Percentiles rank a stretch among this genome's conserved stretches.
Evolutionary conservation across 2,113 vertebrate genomes (phyloP).

Genomic region (Eubucco bourcierii): DNA sequence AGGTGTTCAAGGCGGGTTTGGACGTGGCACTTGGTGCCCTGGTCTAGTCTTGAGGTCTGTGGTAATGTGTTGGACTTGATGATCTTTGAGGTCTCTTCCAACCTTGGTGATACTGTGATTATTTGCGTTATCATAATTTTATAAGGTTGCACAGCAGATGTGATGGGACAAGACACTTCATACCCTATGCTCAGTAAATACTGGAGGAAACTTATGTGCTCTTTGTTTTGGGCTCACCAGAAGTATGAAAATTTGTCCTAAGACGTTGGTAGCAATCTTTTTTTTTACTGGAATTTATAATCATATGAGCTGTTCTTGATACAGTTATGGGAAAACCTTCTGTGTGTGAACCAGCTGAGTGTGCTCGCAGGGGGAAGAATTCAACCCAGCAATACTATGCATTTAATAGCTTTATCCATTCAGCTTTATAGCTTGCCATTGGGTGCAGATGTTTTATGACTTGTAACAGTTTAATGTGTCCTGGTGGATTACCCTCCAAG

Average conservation of each 20-base stretch:
- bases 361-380: slow-evolving; percentile 14
- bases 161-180: background rate
- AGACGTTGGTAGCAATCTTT: background rate
- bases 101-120: too few relatives aligned
- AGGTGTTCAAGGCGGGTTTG: too few relatives aligned
- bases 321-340: slow-evolving; percentile 22
- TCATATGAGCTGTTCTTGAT: slow-evolving; percentile 17
- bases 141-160: background rate
- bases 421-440: slow-evolving; percentile 69
- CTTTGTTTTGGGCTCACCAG: background rate
- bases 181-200: slow-evolving; percentile 15
- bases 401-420: slow-evolving; percentile 68
- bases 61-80: too few relatives aligned
- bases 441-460: slow-evolving; percentile 69
- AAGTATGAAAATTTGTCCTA: background rate
- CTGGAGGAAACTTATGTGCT: background rate
- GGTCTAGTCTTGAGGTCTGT: too few relatives aligned
- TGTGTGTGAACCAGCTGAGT: slow-evolving; percentile 36
- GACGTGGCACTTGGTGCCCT: too few relatives aligned
- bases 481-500: slow-evolving; percentile 59
- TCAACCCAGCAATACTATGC: slow-evolving; percentile 39
- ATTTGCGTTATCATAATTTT: slow-evolving; percentile 3
- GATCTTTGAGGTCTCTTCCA: too few relatives aligned
- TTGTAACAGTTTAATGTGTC: slow-evolving; percentile 71
- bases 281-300: slow-evolving; percentile 21